Base-by-base conservation (phyloP, 2,113 vertebrate genomes). In the Stegostoma tigrinum region DNA sequence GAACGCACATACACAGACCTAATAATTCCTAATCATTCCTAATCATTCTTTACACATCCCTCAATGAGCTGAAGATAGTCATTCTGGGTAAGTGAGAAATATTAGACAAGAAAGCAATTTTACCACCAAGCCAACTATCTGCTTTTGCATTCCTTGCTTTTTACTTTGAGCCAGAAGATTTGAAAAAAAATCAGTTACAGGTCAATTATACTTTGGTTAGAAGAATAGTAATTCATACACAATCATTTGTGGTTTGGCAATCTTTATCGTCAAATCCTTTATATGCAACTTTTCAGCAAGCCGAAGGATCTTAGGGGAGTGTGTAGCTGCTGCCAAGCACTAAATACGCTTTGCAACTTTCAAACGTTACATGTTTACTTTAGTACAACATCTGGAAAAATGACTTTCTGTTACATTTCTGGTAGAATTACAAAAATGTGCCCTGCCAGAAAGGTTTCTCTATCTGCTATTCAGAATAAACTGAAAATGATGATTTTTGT, bases 211-310 rank as follows among this genome's bases (percentile, higher is more conserved):
- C 89, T 66, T 38, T 61, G 64, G 38, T 93, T 38, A 34, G 34
- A 75, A 38, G 34, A 66, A 66, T 93, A 7, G 89, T 64, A 42
- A 83, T 83, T 80, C n/a, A 80, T 38, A 93, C 61, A 64, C 89
- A 93, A 93, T 93, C 89, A 93, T 93, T 93, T 66, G 89, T 93
- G 89, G 89, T 93, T 93, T 93, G 89, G 89, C 89, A 93, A 93
- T 66, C 34, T 66, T 66, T 93, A 61, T 93, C 64, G n/a, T 93
- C 89, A 93, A 93, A 93, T 93, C 89, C 89, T 64, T 66, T 93
- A 38, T 93, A 93, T 66, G 61, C 55, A 93, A 93, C 89, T 93
- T 66, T 93, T 66, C n/a, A 93, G 89, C 64, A 67, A 66, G 34
- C 89, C 38, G 64, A 66, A 17, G n/a, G 89, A 93, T 93, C 89